Evolutionary conservation across 2,888 invertebrate genomes (phyloP).

Genomic region (Oxystoma pomonae): DNA sequence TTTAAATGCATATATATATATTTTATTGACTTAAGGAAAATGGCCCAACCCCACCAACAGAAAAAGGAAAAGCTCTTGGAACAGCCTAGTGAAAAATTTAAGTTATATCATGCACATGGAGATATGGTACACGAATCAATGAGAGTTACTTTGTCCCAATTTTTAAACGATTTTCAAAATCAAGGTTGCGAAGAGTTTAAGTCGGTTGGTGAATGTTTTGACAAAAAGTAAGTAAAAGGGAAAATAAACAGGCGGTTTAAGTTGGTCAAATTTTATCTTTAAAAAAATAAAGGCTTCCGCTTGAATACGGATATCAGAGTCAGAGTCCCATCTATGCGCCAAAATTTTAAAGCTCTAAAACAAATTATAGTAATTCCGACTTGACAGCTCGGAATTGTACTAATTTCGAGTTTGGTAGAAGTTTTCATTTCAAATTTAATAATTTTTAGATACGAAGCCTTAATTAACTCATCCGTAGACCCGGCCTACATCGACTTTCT

Average conservation of each 20-base stretch:
- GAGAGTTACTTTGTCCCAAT: neutral
- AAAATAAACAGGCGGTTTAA: neutral
- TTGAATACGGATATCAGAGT: no score
- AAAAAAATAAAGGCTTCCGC: no score
- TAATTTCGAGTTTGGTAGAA: no score
- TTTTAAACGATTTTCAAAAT: slow-evolving; percentile 5
- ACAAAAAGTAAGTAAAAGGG: slow-evolving; percentile 17
- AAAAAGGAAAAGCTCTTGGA: neutral
- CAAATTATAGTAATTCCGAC: no score
- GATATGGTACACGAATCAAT: neutral
- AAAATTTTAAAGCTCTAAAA: no score
- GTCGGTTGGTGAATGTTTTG: slow-evolving; percentile 21
- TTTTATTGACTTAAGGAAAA: neutral
- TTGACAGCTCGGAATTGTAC: no score
- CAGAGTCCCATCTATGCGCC: no score
- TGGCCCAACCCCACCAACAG: neutral
- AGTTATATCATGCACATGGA: neutral
- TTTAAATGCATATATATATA: no score
- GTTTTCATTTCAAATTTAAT: neutral
- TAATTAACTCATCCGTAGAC: neutral
- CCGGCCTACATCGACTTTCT: neutral
- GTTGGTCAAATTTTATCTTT: no score
- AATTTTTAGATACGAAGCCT: neutral
- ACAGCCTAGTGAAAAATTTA: neutral
- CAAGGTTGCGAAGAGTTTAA: neutral